Percentiles rank a stretch among this genome's conserved stretches.
phyloP scores from a whole-genome alignment of 2,888 invertebrate genomes.

The Rhorus exstirpatorius region DNA sequence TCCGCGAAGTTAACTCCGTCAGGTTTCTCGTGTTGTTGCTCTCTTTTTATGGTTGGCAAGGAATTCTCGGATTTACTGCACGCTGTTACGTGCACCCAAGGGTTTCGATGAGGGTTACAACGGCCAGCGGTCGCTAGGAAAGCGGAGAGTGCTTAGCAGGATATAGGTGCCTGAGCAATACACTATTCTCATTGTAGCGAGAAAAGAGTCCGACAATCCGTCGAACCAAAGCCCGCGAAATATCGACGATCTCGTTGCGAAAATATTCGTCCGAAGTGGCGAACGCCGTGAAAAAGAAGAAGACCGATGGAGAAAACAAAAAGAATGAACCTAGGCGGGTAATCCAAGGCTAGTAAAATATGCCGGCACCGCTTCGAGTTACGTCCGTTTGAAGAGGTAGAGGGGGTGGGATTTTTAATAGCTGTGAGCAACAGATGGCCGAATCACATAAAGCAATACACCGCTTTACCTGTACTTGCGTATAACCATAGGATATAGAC shows the following conservation, averaged over 20 bases:
- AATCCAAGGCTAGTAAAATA: conserved; percentile 69
- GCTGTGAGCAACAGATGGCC: conserved; percentile 72
- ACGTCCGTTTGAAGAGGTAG: conserved; percentile 59
- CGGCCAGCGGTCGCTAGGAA: conserved; percentile 31
- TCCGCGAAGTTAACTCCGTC: conserved; percentile 66
- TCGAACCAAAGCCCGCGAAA: conserved; percentile 25
- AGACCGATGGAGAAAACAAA: conserved; percentile 17
- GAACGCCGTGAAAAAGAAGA: conserved; percentile 23
- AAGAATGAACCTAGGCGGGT: conserved; percentile 60
- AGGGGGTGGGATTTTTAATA: conserved; percentile 57
- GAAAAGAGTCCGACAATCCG: conserved; percentile 34
- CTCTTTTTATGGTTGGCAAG: conserved; percentile 70
- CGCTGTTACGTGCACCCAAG: conserved; percentile 47
- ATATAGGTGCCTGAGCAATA: conserved; percentile 33
- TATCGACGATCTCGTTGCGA: conserved; percentile 60
- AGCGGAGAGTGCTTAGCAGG: conserved; percentile 34
- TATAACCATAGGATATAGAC: conserved; percentile 37
- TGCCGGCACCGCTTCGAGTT: conserved; percentile 65
- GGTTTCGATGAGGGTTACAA: conserved; percentile 63
- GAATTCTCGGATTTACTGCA: conserved; percentile 72
- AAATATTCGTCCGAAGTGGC: conserved; percentile 58
- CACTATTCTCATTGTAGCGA: conserved; percentile 18
- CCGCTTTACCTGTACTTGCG: conserved; percentile 43
- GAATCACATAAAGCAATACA: conserved; percentile 68
- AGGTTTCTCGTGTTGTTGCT: conserved; percentile 70